Evolutionary conservation across 2,888 invertebrate species (phyloP), one percentile per base, ranked within the genome.

Genomic region (Eristalis tenax): DNA sequence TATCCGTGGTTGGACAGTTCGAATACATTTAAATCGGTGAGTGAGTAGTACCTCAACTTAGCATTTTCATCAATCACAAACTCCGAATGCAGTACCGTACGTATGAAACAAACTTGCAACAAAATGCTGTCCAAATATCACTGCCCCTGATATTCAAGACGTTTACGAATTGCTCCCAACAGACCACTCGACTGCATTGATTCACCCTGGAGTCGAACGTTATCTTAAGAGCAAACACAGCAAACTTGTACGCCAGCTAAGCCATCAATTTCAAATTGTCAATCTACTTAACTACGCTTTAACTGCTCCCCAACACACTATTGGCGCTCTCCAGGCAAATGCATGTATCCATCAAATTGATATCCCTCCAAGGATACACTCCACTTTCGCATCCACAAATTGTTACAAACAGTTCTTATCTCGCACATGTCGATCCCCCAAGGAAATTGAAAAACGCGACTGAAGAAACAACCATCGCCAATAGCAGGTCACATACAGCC

Each of bases 351-450:
- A 70, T 76, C 64, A 57, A 40, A 69, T 69, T 69, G 63, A 83
- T 83, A 56, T 78, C 43, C 18, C 78, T 74, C 83, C 40, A 1
- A 78, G 83, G 83, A 78, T 83, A 57, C 73, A 74, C 77, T 71
- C 66, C 28, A 66, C 40, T 40, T 78, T 73, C 63, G 63, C 56
- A 35, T 56, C 18, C 32, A 50, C 56, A 64, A 66, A 38, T 56
- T 32, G 43, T 63, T 61, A 15, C 61, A 23, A 73, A 64, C 32
- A 22, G 26, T 32, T 35, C 74, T 66, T 75, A 75, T 75, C 75
- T 40, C 40, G 28, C 26, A 57, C 23, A 66, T 59, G 59, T 40
- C 59, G 57, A 75, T 66, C 57, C 73, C 73, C 63, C 15, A 32
- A 63, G 73, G 73, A 74, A 64, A 64, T 74, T 74, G 64, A 74